Conservation (phyloP, 2,113 vertebrate species). For the Malurus alboscapulatus region DNA sequence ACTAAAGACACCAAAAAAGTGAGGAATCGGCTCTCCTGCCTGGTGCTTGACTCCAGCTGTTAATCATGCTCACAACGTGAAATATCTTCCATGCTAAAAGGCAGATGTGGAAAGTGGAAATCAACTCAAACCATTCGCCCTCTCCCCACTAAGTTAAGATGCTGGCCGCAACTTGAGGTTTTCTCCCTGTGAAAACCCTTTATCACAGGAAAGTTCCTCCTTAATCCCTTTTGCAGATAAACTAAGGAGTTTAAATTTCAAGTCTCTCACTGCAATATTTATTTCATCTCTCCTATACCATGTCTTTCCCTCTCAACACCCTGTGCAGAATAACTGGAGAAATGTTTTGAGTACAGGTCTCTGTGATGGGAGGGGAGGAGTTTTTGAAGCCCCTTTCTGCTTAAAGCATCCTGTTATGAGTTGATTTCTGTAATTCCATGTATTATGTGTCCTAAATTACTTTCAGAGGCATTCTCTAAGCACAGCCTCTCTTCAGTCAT, state of each 20-base stretch:
- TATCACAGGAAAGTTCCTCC: background rate
- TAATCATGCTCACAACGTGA: background rate
- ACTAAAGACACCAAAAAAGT: background rate
- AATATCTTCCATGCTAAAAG: background rate
- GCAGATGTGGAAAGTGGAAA: background rate
- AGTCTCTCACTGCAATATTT: background rate
- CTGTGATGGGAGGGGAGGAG: fast-evolving
- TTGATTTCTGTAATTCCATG: background rate
- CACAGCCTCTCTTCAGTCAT: background rate
- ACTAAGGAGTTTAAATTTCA: background rate
- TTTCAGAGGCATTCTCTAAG: background rate
- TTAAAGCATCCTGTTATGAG: background rate
- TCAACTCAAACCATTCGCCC: background rate
- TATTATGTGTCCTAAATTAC: background rate
- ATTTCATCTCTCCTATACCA: background rate
- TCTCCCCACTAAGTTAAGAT: background rate
- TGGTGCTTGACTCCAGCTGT: background rate
- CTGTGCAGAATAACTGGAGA: background rate
- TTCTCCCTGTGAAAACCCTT: background rate
- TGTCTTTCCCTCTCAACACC: background rate
- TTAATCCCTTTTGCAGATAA: background rate
- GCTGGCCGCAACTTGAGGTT: background rate
- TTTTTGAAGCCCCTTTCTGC: background rate
- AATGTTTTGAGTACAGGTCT: background rate
- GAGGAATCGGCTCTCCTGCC: background rate